Evolutionary conservation across 2,888 invertebrate genomes (phyloP).

Genomic region (Hydroisotoma schaefferi): DNA sequence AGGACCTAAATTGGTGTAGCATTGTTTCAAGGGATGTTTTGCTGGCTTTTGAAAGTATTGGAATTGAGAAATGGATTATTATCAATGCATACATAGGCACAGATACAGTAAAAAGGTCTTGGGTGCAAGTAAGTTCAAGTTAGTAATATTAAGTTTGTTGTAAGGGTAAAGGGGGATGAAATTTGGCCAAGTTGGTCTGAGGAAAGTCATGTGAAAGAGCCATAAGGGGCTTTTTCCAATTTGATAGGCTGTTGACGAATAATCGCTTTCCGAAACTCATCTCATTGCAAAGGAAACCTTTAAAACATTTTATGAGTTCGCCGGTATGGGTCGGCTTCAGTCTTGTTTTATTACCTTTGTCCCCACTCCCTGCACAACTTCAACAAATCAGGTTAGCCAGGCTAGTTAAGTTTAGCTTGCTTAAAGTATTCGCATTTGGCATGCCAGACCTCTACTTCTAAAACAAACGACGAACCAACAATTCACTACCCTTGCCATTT

Average conservation of each 20-base stretch:
- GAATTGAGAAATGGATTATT: too few species aligned
- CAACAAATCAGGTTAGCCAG: too few species aligned
- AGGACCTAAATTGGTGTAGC: too few species aligned
- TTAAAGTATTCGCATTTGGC: not conserved
- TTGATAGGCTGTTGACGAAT: constrained; percentile 37
- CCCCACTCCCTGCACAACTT: constrained; percentile 1
- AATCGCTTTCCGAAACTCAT: constrained; percentile 34
- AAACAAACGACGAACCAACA: not conserved
- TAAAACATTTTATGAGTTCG: constrained; percentile 35
- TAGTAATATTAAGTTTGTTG: too few species aligned
- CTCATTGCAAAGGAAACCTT: constrained; percentile 31
- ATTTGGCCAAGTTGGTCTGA: too few species aligned
- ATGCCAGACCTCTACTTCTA: too few species aligned
- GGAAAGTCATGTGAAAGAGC: constrained; percentile 23
- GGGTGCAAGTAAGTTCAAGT: too few species aligned
- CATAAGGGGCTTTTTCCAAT: constrained; percentile 28
- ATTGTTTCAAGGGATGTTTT: too few species aligned
- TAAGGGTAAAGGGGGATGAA: too few species aligned
- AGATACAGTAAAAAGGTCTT: too few species aligned
- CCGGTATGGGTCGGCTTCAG: constrained; percentile 18
- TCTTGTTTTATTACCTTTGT: constrained; percentile 18
- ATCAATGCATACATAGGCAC: too few species aligned
- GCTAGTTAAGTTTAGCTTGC: not conserved
- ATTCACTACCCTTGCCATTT: not conserved
- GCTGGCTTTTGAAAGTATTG: too few species aligned